Percentiles rank a stretch among this genome's conserved stretches.
phyloP scores from a whole-genome alignment of 2,113 vertebrate genomes.

The Callocephalon fimbriatum region DNA sequence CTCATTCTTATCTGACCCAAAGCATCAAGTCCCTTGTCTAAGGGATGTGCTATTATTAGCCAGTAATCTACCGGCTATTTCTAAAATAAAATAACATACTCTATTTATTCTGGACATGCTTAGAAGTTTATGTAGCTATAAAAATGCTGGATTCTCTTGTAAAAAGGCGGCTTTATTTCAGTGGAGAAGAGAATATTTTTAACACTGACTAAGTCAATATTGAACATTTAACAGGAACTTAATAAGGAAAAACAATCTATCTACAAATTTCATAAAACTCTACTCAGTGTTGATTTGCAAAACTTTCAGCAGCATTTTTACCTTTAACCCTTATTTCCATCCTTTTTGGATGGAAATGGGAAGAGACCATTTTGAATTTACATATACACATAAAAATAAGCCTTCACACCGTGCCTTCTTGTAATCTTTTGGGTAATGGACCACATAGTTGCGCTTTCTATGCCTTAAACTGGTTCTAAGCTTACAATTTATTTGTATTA shows the following conservation, averaged over 20 bases:
- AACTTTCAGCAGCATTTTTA: not conserved
- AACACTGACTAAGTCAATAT: not conserved
- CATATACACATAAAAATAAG: not conserved
- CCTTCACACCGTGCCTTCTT: not conserved
- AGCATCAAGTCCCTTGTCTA: not conserved
- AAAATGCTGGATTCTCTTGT: not conserved
- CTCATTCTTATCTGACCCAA: not conserved
- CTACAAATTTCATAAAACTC: not conserved
- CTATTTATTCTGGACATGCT: not conserved
- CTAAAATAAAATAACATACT: not conserved
- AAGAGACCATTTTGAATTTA: not conserved
- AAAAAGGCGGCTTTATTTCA: not conserved
- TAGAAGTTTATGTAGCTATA: not conserved
- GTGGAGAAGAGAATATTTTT: not conserved
- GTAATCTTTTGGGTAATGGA: not conserved
- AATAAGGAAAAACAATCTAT: not conserved
- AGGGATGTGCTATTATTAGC: not conserved
- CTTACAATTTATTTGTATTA: not conserved
- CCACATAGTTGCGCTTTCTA: accelerated
- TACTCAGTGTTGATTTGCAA: not conserved
- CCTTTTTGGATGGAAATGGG: not conserved
- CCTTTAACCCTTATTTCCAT: not conserved
- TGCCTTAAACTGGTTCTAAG: not conserved
- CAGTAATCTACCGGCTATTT: not conserved
- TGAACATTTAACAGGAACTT: not conserved